Conservation (phyloP, 1,140 invertebrate genomes). For the Himalopsyche phryganea region DNA sequence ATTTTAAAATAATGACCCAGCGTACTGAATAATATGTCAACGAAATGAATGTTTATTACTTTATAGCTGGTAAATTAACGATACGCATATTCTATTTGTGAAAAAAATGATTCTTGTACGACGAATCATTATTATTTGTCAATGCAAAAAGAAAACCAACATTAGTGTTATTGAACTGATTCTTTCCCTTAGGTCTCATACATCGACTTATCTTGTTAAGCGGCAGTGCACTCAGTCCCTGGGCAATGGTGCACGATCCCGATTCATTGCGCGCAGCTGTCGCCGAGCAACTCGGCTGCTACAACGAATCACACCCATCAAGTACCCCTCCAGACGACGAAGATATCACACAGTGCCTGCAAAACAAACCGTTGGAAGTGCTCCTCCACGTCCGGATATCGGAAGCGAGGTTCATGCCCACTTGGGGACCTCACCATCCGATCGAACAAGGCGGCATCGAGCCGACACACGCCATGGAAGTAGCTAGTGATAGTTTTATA, state of each 20-base stretch:
- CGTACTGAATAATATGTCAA: no score
- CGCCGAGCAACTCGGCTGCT: slow-evolving; percentile 67
- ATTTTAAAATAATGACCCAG: no score
- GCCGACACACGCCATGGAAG: slow-evolving; percentile 62
- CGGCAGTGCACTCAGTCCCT: slow-evolving; percentile 81
- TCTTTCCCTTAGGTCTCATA: slow-evolving; percentile 68
- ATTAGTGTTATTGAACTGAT: no score
- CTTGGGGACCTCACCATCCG: slow-evolving; percentile 48
- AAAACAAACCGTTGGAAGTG: slow-evolving; percentile 31
- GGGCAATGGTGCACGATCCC: slow-evolving; percentile 75
- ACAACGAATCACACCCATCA: slow-evolving; percentile 28
- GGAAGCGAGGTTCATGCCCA: slow-evolving; percentile 30
- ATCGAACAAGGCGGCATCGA: slow-evolving; percentile 61
- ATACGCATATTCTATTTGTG: no score
- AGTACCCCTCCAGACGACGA: slow-evolving; percentile 19
- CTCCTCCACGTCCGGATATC: slow-evolving; percentile 30
- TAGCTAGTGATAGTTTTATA: slow-evolving; percentile 65
- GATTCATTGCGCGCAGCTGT: slow-evolving; percentile 67
- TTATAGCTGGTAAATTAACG: no score
- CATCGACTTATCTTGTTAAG: slow-evolving; percentile 81
- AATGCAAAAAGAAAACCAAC: no score
- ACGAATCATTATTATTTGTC: no score
- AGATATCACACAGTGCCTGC: slow-evolving; percentile 30
- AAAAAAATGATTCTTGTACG: no score
- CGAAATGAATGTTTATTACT: no score